Evolutionary conservation across 2,113 vertebrate species (phyloP).

Genomic region (Rhinolophus ferrumequinum): DNA sequence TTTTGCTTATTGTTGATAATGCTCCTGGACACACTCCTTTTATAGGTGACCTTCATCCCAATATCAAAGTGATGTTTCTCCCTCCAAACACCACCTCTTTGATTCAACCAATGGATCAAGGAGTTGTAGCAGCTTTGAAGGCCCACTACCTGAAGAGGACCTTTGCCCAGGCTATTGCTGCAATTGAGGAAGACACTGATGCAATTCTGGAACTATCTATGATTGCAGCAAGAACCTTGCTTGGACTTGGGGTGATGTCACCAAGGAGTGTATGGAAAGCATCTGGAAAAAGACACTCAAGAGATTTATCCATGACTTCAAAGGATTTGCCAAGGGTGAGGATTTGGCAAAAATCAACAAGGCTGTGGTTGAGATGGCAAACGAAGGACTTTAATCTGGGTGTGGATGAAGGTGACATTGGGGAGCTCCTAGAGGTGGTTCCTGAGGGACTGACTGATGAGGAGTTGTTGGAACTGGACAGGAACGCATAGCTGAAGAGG

Average conservation of each 20-base stretch:
- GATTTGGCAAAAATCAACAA: neutral
- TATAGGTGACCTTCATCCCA: neutral
- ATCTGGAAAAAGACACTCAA: neutral
- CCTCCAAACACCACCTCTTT: neutral
- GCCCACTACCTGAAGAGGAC: neutral
- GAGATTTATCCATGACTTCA: neutral
- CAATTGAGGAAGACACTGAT: neutral
- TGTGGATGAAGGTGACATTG: neutral
- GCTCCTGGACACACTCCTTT: neutral
- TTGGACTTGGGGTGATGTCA: neutral
- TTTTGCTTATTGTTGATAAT: neutral
- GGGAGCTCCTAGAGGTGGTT: neutral
- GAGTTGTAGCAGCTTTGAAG: neutral
- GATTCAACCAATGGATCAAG: neutral
- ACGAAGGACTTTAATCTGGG: neutral
- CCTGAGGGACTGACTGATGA: neutral
- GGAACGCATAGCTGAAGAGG: neutral
- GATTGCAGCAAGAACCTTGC: neutral
- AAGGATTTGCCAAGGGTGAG: neutral
- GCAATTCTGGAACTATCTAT: neutral
- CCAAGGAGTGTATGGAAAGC: neutral
- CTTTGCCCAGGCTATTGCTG: neutral
- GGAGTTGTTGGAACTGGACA: neutral
- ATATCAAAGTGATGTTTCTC: neutral
- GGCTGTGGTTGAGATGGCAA: neutral